Evolutionary conservation across 2,797 vertebrate genomes (phyloP).

Genomic region (Spinus olivaceus): DNA sequence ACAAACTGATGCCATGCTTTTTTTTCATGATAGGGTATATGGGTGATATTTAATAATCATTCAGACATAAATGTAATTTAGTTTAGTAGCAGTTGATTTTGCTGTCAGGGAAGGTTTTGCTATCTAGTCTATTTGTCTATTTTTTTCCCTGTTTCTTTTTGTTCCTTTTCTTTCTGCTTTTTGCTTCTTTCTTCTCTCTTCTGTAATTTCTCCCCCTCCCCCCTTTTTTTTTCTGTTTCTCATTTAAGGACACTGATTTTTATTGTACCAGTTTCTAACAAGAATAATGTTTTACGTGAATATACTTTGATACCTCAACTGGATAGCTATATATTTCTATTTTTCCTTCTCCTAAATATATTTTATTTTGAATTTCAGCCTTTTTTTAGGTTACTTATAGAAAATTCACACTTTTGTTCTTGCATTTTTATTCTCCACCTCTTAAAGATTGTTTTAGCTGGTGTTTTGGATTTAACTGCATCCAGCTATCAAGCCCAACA

Average conservation of each 20-base stretch:
- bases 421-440: not conserved
- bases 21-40: not conserved
- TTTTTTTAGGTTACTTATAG: not conserved
- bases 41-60: not conserved
- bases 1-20: not conserved
- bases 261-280: not conserved
- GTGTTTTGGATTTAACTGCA: not conserved
- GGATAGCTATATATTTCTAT: not conserved
- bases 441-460: not conserved
- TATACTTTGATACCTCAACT: not conserved
- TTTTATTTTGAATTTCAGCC: not conserved
- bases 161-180: not conserved
- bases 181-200: not conserved
- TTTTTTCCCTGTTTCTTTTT: not conserved
- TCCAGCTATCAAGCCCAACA: too few species aligned
- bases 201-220: not conserved
- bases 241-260: not conserved
- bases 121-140: not conserved
- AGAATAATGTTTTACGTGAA: not conserved
- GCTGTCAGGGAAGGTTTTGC: not conserved
- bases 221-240: fast-evolving
- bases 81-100: not conserved
- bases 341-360: not conserved
- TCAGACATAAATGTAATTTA: not conserved
- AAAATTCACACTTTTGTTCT: not conserved